Evolutionary conservation across 1,140 invertebrate genomes (phyloP).

Genomic region (Drosophila subobscura): DNA sequence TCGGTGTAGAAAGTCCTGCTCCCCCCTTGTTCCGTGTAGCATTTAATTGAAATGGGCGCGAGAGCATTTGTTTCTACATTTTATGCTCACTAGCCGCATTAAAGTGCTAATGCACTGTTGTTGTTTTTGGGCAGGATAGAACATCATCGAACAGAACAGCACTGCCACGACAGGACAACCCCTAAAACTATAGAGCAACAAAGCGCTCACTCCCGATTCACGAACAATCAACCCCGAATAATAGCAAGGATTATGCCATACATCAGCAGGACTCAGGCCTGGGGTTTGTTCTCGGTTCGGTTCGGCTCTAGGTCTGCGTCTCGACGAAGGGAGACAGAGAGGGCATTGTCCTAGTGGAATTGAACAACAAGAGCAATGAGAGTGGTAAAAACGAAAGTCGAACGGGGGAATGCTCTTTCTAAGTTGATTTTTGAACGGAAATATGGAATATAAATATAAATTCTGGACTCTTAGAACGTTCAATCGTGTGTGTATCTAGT

Average conservation of each 20-base stretch:
- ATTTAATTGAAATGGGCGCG: conserved; percentile 80
- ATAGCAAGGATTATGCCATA: conserved; percentile 73
- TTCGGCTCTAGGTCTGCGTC: background rate
- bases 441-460: background rate
- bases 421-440: background rate
- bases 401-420: conserved; percentile 12
- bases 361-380: background rate
- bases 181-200: conserved; percentile 47
- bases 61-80: conserved; percentile 76
- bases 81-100: conserved; percentile 80
- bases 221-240: conserved; percentile 78
- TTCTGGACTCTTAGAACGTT: too few species aligned
- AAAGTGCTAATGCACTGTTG: conserved; percentile 83
- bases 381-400: background rate
- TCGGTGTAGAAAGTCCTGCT: conserved; percentile 8
- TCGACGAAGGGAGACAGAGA: conserved; percentile 25
- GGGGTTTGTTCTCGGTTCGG: conserved; percentile 11
- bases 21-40: conserved; percentile 42
- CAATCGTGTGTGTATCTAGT: too few species aligned
- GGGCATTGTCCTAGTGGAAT: conserved; percentile 71
- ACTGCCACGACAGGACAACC: conserved; percentile 40
- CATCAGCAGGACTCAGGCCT: conserved; percentile 43
- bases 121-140: conserved; percentile 62
- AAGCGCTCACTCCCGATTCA: conserved; percentile 59
- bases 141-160: too few species aligned